These are phyloP conservation scores for Silurus lanzhouensis DNA, from an alignment of 2,797 vertebrate genomes.

Conservation along the genomic window DNA sequence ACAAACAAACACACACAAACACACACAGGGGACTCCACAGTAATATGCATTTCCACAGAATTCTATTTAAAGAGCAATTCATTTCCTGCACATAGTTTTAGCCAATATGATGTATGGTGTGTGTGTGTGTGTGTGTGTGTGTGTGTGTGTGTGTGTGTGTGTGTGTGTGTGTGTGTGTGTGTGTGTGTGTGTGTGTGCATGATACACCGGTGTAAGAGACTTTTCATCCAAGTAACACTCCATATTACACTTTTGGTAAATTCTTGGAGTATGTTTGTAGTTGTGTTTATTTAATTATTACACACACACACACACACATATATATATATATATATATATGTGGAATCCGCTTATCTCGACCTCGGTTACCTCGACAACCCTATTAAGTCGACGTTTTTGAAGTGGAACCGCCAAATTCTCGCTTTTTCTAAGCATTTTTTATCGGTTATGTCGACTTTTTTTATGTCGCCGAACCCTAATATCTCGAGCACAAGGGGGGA, in stretches of 20 bases:
- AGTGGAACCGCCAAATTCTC: too few relatives aligned
- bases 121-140: background rate
- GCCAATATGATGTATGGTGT: constrained; percentile 5
- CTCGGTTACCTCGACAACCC: too few relatives aligned
- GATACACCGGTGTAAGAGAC: background rate
- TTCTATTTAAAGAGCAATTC: constrained; percentile 16
- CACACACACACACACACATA: background rate
- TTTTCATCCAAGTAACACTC: background rate
- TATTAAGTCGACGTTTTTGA: too few relatives aligned
- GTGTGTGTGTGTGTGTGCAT: background rate
- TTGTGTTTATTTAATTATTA: background rate
- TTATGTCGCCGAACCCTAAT: too few relatives aligned
- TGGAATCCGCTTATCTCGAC: too few relatives aligned
- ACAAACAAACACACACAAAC: constrained; percentile 4
- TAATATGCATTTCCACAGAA: background rate
- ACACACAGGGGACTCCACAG: background rate
- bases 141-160: background rate
- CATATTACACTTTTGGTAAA: background rate
- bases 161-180: background rate
- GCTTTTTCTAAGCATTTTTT: too few relatives aligned
- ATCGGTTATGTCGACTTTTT: too few relatives aligned
- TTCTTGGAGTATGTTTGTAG: background rate
- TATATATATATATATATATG: too few relatives aligned
- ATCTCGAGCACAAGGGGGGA: too few relatives aligned
- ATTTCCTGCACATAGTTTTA: constrained; percentile 11